phyloP scores from a whole-genome alignment of 1,140 invertebrate species.

The Scaptomyza montana region DNA sequence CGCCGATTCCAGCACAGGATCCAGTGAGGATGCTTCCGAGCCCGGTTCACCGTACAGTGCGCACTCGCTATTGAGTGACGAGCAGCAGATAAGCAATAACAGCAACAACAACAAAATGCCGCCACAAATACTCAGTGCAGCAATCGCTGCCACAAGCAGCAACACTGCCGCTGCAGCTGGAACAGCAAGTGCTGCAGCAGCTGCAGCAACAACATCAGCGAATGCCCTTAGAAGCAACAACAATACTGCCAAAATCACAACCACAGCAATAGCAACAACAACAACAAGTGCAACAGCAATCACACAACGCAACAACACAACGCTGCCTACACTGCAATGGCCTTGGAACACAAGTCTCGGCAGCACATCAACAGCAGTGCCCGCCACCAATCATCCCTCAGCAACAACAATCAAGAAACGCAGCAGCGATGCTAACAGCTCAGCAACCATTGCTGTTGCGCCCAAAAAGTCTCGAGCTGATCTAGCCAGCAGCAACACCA shows the following conservation, averaged over 20 bases:
- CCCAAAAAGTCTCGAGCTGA: conserved; percentile 66
- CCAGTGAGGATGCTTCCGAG: conserved; percentile 91
- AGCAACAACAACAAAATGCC: conserved; percentile 69
- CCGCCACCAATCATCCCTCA: conserved; percentile 31
- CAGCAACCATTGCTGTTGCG: conserved; percentile 33
- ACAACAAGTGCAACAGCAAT: conserved; percentile 21
- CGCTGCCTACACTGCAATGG: conserved; percentile 69
- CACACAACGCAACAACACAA: conserved; percentile 37
- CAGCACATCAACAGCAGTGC: conserved; percentile 69
- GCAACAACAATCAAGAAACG: conserved; percentile 30
- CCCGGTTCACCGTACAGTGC: conserved; percentile 91
- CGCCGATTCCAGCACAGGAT: conserved; percentile 88
- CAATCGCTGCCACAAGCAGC: conserved; percentile 48
- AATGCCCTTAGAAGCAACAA: conserved; percentile 16
- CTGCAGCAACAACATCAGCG: conserved; percentile 23
- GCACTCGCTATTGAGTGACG: conserved; percentile 83
- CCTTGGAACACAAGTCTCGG: conserved; percentile 74
- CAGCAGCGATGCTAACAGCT: conserved; percentile 13
- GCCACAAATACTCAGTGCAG: conserved; percentile 71
- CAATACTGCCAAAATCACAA: conserved; percentile 50
- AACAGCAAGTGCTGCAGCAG: conserved; percentile 24
- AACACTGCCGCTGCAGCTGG: conserved; percentile 6
- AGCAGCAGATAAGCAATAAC: conserved; percentile 46
- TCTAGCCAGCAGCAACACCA: conserved; percentile 5
- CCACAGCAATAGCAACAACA: conserved; percentile 30